Base-by-base conservation (phyloP, 2,113 vertebrate genomes). In the Lepus europaeus region DNA sequence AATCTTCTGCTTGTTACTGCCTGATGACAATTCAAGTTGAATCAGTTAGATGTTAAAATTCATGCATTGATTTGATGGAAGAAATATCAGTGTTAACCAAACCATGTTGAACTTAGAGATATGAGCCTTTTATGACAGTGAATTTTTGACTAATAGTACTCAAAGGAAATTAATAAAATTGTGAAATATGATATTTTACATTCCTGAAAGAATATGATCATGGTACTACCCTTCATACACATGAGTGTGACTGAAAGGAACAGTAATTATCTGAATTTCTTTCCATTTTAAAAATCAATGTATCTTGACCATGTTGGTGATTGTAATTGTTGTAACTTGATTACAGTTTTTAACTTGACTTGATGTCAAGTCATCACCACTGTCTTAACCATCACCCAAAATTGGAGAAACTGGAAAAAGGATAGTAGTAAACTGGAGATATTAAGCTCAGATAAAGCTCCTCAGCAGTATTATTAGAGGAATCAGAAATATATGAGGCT, bases 221-320 rank as follows among this genome's bases (percentile, higher is more conserved):
- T 36, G 19, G 3, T 86, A 64, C 36, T 84, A 51, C 66, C 93
- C 33, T 87, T 92, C 61, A 77, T 89, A 84, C 72, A 51, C 13
- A 36, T 92, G 81, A 92, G 83, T 82, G 39, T 87, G n/a, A 93
- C 64, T 80, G 45, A 95, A 79, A 14, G 70, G 31, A 96, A 27
- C 19, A 68, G 16, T 87, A 92, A 95, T 96, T 93, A 92, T 81
- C 69, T 90, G 14, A 7, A 70, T 66, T 77, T n/a, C 53, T 95
- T 93, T 93, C 45, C 27, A 88, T 80, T 89, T 96, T 84, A 84
- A 78, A 70, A 89, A 89, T 72, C 66, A 91, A 3, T 84, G 63
- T 89, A 76, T 83, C 31, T 56, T 90, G 49, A 89, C 80, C 80
- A 96, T 94, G 66, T 89, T 16, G 14, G 70, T 95, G 72, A 93